Percentiles rank a stretch among this genome's conserved stretches.
Conservation (phyloP, 2,888 invertebrate genomes). For the Lamproptera curius region DNA sequence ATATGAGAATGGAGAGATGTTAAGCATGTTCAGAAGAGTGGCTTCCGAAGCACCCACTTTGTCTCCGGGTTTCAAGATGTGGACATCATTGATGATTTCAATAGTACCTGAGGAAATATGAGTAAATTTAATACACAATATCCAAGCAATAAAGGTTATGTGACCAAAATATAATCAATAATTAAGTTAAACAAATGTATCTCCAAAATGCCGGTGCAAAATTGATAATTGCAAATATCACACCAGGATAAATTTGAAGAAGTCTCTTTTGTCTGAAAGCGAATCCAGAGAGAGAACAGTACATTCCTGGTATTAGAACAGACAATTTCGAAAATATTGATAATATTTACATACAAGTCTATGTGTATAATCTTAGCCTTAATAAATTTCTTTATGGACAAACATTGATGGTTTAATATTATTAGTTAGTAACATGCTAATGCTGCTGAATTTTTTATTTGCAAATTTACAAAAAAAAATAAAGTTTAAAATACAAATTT, state of each 20-base stretch:
- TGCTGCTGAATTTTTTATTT: no score
- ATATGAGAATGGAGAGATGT: constrained; percentile 99
- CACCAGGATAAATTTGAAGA: constrained; percentile 51
- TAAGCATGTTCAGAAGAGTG: constrained; percentile 99
- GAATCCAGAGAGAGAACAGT: constrained; percentile 35
- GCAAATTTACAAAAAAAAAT: no score
- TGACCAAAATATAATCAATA: neutral
- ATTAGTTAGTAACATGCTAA: no score
- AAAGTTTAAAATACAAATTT: no score
- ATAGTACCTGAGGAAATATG: constrained; percentile 83
- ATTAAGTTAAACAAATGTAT: constrained; percentile 4
- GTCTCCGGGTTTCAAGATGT: constrained; percentile 95
- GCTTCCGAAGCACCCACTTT: constrained; percentile 99
- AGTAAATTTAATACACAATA: no score
- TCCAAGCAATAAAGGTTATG: no score
- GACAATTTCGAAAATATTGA: no score
- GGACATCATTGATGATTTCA: constrained; percentile 99
- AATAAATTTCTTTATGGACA: no score
- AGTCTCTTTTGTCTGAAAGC: constrained; percentile 43
- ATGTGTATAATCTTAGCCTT: no score
- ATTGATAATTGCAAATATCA: constrained; percentile 25
- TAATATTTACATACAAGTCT: no score
- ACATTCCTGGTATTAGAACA: constrained; percentile 39
- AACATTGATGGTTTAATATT: no score
- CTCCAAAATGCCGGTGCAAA: constrained; percentile 40